Conservation (phyloP, 2,888 invertebrate genomes). For the Drosophila sordidapex region DNA sequence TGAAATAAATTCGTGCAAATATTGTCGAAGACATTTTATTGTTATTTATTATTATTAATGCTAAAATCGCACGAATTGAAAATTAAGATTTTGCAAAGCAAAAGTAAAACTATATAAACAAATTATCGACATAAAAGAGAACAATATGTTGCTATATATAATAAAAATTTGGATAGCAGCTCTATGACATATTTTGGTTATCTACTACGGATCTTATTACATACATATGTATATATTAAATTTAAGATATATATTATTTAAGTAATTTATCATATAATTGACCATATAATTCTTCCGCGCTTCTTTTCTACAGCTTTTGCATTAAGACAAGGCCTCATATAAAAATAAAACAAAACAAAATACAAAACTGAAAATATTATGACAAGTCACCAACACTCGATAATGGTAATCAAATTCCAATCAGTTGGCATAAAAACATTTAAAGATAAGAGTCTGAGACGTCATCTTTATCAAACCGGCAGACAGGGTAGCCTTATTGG, state of each 20-base stretch:
- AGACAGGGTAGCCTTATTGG: conserved; percentile 25
- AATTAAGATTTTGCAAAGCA: not conserved
- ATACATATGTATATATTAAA: too few species aligned
- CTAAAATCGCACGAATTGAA: not conserved
- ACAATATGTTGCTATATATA: not conserved
- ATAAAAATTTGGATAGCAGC: not conserved
- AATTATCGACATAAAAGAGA: not conserved
- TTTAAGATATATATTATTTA: too few species aligned
- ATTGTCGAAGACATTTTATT: conserved; percentile 4
- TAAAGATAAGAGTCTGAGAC: conserved; percentile 35
- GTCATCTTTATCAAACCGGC: conserved; percentile 39
- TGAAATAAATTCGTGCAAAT: conserved; percentile 14
- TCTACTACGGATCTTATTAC: too few species aligned
- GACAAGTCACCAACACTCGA: conserved; percentile 25
- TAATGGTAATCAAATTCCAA: conserved; percentile 29
- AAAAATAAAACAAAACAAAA: not conserved
- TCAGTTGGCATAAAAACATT: conserved; percentile 21
- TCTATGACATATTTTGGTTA: not conserved
- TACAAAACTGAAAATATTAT: not conserved
- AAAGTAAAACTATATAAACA: not conserved
- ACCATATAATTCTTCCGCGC: too few species aligned
- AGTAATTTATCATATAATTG: not conserved
- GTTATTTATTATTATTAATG: not conserved
- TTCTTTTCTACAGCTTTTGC: too few species aligned
- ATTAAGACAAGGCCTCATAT: not conserved